Percentiles rank a stretch among this genome's conserved stretches.
Evolutionary conservation across 2,888 invertebrate genomes (phyloP).

Genomic region (Papilio gigon): DNA sequence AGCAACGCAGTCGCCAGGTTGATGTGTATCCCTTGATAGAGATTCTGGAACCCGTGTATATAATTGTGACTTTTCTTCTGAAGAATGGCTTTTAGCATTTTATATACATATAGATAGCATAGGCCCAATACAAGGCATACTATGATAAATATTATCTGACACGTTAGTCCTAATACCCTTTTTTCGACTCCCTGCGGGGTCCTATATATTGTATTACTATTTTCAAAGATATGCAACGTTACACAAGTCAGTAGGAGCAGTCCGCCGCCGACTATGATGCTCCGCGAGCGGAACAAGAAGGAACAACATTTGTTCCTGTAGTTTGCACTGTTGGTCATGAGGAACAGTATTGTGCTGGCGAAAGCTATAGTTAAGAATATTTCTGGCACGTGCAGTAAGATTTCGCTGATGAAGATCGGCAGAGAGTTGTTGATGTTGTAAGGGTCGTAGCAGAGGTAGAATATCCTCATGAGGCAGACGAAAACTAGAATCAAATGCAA

Average conservation of each 20-base stretch:
- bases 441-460: conserved; percentile 95
- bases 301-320: conserved; percentile 87
- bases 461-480: conserved; percentile 91
- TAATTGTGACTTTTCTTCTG: conserved; percentile 90
- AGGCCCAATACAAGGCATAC: conserved; percentile 92
- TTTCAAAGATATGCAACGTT: conserved; percentile 90
- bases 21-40: conserved; percentile 94
- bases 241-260: conserved; percentile 91
- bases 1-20: conserved; percentile 93
- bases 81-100: conserved; percentile 87
- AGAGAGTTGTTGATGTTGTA: conserved; percentile 93
- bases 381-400: conserved; percentile 91
- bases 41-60: conserved; percentile 89
- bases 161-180: conserved; percentile 87
- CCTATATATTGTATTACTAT: conserved; percentile 76
- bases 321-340: conserved; percentile 90
- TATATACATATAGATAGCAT: conserved; percentile 92
- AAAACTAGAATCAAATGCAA: conserved; percentile 91
- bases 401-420: conserved; percentile 89
- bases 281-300: conserved; percentile 88
- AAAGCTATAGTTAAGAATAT: conserved; percentile 95
- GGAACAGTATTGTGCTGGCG: conserved; percentile 91
- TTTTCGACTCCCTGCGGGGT: conserved; percentile 75
- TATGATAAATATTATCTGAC: conserved; percentile 93
- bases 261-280: conserved; percentile 89